Evolutionary conservation across 64 coral and sea anemone genomes (phyloP).

Genomic region (Montipora sp.): DNA sequence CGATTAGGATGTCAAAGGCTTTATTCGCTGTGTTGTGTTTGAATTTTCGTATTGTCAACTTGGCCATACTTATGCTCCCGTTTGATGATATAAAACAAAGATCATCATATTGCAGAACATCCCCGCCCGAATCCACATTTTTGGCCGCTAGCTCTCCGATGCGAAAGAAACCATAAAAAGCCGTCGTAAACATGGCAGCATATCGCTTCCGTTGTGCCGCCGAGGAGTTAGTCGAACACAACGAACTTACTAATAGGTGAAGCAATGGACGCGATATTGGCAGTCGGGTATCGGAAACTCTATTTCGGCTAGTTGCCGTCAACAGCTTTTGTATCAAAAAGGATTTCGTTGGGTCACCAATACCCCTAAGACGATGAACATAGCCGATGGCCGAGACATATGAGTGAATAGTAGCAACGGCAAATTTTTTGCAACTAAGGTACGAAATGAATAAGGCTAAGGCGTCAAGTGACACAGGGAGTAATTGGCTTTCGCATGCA

Average conservation of each 20-base stretch:
- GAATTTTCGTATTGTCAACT: slow-evolving; percentile 25
- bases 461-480: not conserved
- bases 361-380: not conserved
- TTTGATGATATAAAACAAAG: slow-evolving; percentile 15
- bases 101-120: not conserved
- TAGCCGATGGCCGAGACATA: slow-evolving; percentile 51
- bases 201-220: too few relatives aligned
- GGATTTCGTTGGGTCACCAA: slow-evolving; percentile 36
- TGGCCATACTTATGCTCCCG: slow-evolving; percentile 16
- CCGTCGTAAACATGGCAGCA: too few relatives aligned
- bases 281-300: too few relatives aligned
- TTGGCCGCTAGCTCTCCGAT: not conserved
- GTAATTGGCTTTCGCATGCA: not conserved
- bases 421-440: not conserved
- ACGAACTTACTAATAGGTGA: too few relatives aligned
- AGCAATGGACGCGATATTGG: too few relatives aligned
- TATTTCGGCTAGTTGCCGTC: not conserved
- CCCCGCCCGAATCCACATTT: not conserved
- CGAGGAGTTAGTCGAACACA: not conserved
- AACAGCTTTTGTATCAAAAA: slow-evolving; percentile 10
- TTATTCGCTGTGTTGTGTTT: slow-evolving; percentile 11
- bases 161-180: too few relatives aligned
- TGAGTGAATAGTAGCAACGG: slow-evolving; percentile 12
- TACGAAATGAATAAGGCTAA: slow-evolving; percentile 48
- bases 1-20: not conserved